phyloP scores from a whole-genome alignment of 2,888 invertebrate genomes.

The Erebia ligea region DNA sequence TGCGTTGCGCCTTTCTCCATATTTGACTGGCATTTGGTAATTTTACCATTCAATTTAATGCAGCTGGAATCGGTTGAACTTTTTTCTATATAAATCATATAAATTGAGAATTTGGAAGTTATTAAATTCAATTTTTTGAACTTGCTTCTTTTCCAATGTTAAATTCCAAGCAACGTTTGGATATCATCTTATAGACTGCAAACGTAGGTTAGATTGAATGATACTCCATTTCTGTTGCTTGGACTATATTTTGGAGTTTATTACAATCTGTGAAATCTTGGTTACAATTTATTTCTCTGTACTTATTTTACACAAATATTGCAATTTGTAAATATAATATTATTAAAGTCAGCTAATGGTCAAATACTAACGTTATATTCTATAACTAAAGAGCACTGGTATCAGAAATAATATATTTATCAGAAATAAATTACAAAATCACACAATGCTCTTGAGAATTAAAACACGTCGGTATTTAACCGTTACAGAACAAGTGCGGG shows the following conservation, averaged over 20 bases:
- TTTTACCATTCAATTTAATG: background rate
- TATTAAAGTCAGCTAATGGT: background rate
- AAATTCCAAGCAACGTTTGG: background rate
- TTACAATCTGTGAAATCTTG: background rate
- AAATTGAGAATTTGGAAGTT: background rate
- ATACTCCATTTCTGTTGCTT: background rate
- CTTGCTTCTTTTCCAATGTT: background rate
- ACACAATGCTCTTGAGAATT: too few species aligned
- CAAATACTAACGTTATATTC: too few species aligned
- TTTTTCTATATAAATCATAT: background rate
- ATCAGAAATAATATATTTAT: too few species aligned
- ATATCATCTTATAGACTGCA: background rate
- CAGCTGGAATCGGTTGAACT: constrained; percentile 12
- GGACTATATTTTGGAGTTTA: background rate
- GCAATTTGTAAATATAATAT: background rate
- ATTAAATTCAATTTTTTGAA: background rate
- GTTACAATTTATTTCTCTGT: constrained; percentile 6
- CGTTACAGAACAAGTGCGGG: background rate
- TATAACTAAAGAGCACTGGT: too few species aligned
- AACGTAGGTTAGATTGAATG: background rate
- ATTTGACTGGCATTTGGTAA: background rate
- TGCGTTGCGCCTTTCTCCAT: too few species aligned
- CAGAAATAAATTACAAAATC: too few species aligned
- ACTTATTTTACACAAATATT: background rate
- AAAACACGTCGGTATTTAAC: background rate